phyloP scores from a whole-genome alignment of 2,888 invertebrate genomes.

The Cheilosia pagana region DNA sequence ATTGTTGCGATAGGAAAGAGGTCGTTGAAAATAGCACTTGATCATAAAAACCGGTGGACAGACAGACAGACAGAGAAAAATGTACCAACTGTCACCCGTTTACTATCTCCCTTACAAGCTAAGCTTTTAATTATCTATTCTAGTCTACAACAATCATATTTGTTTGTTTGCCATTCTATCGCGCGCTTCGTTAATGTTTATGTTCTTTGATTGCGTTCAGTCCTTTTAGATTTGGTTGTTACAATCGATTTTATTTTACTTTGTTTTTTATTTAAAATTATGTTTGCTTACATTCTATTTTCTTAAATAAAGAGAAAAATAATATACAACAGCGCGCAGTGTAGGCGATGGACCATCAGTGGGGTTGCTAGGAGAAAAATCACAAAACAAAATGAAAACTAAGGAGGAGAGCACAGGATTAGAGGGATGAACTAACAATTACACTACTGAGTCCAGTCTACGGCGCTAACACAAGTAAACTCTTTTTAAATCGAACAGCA shows the following conservation, averaged over 20 bases:
- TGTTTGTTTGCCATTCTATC: conserved; percentile 59
- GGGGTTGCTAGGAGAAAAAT: conserved; percentile 35
- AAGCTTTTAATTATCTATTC: conserved; percentile 55
- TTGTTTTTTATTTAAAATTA: conserved; percentile 47
- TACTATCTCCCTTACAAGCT: conserved; percentile 63
- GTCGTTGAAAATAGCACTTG: conserved; percentile 65
- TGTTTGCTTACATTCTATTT: conserved; percentile 52
- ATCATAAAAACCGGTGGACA: conserved; percentile 51
- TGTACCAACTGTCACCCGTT: conserved; percentile 32
- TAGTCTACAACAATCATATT: conserved; percentile 31
- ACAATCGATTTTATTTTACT: conserved; percentile 8
- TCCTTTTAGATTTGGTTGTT: conserved; percentile 57
- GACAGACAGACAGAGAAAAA: conserved; percentile 31
- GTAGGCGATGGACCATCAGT: conserved; percentile 33
- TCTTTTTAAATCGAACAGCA: conserved; percentile 40
- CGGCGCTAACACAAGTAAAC: conserved; percentile 15
- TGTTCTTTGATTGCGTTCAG: conserved; percentile 68
- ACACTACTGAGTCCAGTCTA: conserved; percentile 36
- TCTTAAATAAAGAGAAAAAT: conserved; percentile 50
- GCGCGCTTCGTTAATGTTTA: conserved; percentile 52
- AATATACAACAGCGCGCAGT: conserved; percentile 66
- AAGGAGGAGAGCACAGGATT: neutral
- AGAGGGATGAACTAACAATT: conserved; percentile 1
- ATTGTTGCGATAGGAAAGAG: conserved; percentile 27
- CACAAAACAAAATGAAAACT: conserved; percentile 24